Base-by-base conservation (phyloP, 2,797 vertebrate species). In the Florisuga fusca region DNA sequence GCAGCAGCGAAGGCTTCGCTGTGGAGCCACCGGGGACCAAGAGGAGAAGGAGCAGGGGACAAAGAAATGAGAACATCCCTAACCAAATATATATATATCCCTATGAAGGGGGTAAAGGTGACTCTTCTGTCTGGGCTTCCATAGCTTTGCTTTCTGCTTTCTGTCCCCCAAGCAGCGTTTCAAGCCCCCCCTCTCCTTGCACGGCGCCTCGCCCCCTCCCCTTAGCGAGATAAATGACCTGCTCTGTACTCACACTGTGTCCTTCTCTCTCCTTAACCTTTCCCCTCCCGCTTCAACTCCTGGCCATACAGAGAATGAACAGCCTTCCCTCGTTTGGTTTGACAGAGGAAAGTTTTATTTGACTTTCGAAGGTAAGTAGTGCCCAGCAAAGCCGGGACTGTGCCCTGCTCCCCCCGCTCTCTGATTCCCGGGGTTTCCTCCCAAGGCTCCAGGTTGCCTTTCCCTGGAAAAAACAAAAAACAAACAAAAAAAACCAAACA, bases 261-360 rank as follows among this genome's bases (percentile, higher is more conserved):
- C 99, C 99, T 99, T 99, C 98, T 99, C 98, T 99, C 98, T 98
- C 98, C 98, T 96, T 96, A 97, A 98, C 97, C 98, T 98, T 96
- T 95, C 98, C 98, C 97, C 92, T 98, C 98, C 98, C 98, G 97
- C 98, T 98, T 98, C 98, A 97, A 91, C 98, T 98, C 98, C 98
- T 94, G 98, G 98, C 97, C 98, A 98, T 98, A 98, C 98, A 99
- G 99, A 99, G 98, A 99, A 98, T 98, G 98, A 98, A 92, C 99
- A 99, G 98, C 99, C 99, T 98, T 99, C 99, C 98, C 99, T 99
- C 98, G 99, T 99, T 96, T 99, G 99, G 99, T 99, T 99, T 99
- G 99, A 99, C 99, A 99, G 99, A 97, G 99, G 99, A 98, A 99
- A 99, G 98, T 99, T 99, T 99, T 99, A 99, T 99, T 99, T 99